Conservation (phyloP, 2,113 vertebrate species). For the Protobothrops mucrosquamatus region DNA sequence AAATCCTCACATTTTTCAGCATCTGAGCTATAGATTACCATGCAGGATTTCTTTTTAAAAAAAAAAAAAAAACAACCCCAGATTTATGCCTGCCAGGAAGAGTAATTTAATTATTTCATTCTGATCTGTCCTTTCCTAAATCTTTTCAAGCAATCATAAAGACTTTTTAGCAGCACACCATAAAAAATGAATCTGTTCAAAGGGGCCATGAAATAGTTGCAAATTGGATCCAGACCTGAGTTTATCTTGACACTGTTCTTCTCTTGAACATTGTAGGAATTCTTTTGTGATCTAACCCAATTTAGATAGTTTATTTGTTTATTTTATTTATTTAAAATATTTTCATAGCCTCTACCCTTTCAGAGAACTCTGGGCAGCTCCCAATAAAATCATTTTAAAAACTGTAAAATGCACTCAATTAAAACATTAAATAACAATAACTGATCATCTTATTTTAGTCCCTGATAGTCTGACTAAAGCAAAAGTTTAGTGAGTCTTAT, state of each 20-base stretch:
- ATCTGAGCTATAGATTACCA: neutral
- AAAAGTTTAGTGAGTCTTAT: neutral
- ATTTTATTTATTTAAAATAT: neutral
- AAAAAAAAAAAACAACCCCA: neutral
- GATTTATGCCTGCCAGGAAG: neutral
- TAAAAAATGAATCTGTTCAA: neutral
- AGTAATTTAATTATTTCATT: neutral
- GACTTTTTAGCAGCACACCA: neutral
- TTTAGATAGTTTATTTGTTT: neutral
- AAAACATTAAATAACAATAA: neutral
- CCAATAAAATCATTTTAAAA: neutral
- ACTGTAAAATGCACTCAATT: neutral
- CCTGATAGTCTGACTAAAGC: neutral
- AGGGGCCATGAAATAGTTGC: neutral
- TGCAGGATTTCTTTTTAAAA: neutral
- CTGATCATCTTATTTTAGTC: neutral
- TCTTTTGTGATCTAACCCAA: neutral
- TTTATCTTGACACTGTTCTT: neutral
- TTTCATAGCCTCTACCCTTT: neutral
- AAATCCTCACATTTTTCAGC: neutral
- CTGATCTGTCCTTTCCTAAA: neutral
- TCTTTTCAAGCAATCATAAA: neutral
- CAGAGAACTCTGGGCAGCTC: neutral
- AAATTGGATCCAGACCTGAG: neutral
- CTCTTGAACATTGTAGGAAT: neutral